Percentiles rank a stretch among this genome's conserved stretches.
Evolutionary conservation across 2,797 vertebrate genomes (phyloP).

Genomic region (Pampus argenteus): DNA sequence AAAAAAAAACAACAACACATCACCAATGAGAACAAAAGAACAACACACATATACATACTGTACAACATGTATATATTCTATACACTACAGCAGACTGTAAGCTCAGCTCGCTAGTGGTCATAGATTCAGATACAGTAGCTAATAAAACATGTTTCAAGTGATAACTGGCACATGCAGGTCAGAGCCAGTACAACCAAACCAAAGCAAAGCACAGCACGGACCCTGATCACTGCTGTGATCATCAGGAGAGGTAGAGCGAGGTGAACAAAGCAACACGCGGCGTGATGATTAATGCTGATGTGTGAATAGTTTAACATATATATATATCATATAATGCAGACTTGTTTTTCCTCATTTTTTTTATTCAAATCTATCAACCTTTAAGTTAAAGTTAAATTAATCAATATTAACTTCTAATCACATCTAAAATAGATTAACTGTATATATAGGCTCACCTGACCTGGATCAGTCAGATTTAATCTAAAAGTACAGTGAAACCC

Average conservation of each 20-base stretch:
- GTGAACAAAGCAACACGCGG: rapidly evolving
- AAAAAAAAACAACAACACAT: background rate
- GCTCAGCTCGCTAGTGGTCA: constrained; percentile 43
- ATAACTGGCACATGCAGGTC: constrained; percentile 17
- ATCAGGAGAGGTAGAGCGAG: background rate
- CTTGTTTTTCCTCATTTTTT: background rate
- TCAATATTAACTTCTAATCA: no score
- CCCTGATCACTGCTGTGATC: background rate
- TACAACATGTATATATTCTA: constrained; percentile 49
- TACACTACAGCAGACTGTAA: constrained; percentile 12
- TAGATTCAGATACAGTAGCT: constrained; percentile 32
- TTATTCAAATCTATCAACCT: no score
- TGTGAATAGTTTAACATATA: background rate
- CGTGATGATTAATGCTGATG: background rate
- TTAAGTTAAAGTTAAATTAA: no score
- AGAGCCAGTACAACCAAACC: constrained; percentile 42
- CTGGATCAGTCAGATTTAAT: no score
- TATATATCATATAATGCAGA: background rate
- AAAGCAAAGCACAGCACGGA: constrained; percentile 34
- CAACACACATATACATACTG: constrained; percentile 27
- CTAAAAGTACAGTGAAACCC: no score
- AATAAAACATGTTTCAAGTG: constrained; percentile 2
- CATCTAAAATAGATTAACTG: no score
- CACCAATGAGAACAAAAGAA: constrained; percentile 1
- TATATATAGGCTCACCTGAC: no score